Percentiles rank a stretch among this genome's conserved stretches.
phyloP scores from a whole-genome alignment of 2,888 invertebrate species.

The Brenthis hecate region DNA sequence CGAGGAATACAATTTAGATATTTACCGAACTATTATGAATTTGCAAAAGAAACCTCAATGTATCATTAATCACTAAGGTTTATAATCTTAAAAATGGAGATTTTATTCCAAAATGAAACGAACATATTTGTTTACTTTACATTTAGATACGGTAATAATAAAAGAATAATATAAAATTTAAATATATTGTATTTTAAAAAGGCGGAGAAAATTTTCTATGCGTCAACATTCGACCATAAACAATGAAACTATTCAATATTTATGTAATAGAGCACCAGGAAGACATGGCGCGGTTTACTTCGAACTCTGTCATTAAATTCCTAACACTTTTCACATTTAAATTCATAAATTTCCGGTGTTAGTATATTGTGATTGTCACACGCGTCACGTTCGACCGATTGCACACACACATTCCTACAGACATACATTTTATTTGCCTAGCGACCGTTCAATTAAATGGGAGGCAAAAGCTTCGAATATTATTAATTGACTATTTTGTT shows the following conservation, averaged over 20 bases:
- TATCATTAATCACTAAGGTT: no score
- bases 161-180: background rate
- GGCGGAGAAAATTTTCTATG: slow-evolving; percentile 50
- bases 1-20: slow-evolving; percentile 14
- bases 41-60: background rate
- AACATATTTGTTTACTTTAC: no score
- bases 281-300: slow-evolving; percentile 59
- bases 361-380: slow-evolving; percentile 64
- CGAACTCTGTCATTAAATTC: slow-evolving; percentile 77
- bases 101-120: no score
- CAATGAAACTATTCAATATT: slow-evolving; percentile 68
- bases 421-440: slow-evolving; percentile 51
- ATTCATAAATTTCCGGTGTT: slow-evolving; percentile 82
- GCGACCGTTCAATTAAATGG: slow-evolving; percentile 40
- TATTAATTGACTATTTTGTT: slow-evolving; percentile 43
- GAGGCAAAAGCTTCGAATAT: slow-evolving; percentile 39
- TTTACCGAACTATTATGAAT: background rate
- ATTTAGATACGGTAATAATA: no score
- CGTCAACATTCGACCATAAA: slow-evolving; percentile 52
- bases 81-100: no score
- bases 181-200: background rate
- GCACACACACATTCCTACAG: slow-evolving; percentile 62
- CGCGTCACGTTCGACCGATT: slow-evolving; percentile 74
- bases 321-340: slow-evolving; percentile 81
- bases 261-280: slow-evolving; percentile 64